Conservation (phyloP, 2,113 vertebrate species). For the Clinocottus analis region DNA sequence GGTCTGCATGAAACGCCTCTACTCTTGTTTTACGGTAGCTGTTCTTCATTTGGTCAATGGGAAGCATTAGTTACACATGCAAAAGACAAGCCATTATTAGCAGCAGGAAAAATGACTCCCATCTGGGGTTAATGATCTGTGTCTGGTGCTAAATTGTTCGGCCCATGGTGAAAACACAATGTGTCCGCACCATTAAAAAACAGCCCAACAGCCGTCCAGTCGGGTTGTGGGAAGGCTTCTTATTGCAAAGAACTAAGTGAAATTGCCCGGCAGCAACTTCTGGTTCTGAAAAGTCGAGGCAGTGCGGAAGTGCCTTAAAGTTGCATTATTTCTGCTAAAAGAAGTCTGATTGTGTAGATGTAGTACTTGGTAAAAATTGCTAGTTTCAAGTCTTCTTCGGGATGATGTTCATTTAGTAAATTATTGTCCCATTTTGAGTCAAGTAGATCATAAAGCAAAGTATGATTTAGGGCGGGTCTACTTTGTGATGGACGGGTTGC, state of each 20-base stretch:
- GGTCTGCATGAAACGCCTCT: neutral
- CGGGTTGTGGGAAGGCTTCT: neutral
- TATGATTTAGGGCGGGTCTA: neutral
- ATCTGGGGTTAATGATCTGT: constrained; percentile 61
- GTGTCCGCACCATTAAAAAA: constrained; percentile 36
- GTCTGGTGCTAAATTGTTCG: constrained; percentile 60
- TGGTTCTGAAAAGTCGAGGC: neutral
- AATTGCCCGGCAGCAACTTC: neutral
- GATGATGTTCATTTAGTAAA: neutral
- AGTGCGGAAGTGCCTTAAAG: neutral
- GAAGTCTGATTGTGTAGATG: neutral
- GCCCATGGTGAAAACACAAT: constrained; percentile 56
- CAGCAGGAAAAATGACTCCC: constrained; percentile 62
- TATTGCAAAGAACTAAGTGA: neutral
- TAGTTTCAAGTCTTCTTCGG: neutral
- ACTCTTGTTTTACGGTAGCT: constrained; percentile 13
- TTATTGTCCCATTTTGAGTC: neutral
- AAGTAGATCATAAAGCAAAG: neutral
- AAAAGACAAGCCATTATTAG: constrained; percentile 61
- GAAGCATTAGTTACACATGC: constrained; percentile 57
- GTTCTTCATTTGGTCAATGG: constrained; percentile 26
- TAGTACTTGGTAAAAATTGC: neutral
- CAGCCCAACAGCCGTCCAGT: neutral
- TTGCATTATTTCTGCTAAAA: neutral
- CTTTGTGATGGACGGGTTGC: neutral